Evolutionary conservation across 1,140 invertebrate species (phyloP).

Genomic region (Scaptodrosophila lebanonensis): DNA sequence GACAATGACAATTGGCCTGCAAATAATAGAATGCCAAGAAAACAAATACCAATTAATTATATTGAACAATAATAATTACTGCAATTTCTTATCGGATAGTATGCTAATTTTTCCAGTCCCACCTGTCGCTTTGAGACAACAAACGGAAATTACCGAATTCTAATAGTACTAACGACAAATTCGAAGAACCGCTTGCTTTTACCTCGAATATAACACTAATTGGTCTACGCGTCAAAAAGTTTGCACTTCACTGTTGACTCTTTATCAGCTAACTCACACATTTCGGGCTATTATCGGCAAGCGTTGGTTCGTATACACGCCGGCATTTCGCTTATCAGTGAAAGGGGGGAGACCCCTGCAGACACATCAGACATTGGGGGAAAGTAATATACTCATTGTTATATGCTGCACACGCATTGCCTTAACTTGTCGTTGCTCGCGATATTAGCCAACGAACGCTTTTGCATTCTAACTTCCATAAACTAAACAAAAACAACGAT

Average conservation of each 20-base stretch:
- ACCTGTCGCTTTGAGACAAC: constrained; percentile 39
- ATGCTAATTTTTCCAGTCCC: constrained; percentile 46
- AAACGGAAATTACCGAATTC: constrained; percentile 36
- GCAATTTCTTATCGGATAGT: constrained; percentile 40
- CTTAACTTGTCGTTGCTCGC: too few species aligned
- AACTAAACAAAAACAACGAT: too few species aligned
- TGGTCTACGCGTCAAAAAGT: constrained; percentile 8
- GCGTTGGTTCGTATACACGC: constrained; percentile 52
- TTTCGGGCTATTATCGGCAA: too few species aligned
- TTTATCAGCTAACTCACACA: constrained; percentile 27
- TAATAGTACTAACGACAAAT: constrained; percentile 16
- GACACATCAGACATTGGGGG: constrained; percentile 2
- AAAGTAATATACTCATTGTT: constrained; percentile 9
- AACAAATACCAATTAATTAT: constrained; percentile 13
- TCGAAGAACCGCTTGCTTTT: constrained; percentile 39
- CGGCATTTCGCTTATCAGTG: constrained; percentile 62
- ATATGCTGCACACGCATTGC: constrained; percentile 2
- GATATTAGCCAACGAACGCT: background rate
- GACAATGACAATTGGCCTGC: constrained; percentile 50
- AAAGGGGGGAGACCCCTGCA: constrained; percentile 10
- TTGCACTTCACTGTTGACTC: constrained; percentile 14
- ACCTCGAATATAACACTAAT: constrained; percentile 58
- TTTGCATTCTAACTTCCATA: too few species aligned
- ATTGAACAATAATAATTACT: constrained; percentile 54
- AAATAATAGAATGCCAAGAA: constrained; percentile 8